Evolutionary conservation across 2,113 vertebrate species (phyloP).

Genomic region (Pogonocichla stellata): DNA sequence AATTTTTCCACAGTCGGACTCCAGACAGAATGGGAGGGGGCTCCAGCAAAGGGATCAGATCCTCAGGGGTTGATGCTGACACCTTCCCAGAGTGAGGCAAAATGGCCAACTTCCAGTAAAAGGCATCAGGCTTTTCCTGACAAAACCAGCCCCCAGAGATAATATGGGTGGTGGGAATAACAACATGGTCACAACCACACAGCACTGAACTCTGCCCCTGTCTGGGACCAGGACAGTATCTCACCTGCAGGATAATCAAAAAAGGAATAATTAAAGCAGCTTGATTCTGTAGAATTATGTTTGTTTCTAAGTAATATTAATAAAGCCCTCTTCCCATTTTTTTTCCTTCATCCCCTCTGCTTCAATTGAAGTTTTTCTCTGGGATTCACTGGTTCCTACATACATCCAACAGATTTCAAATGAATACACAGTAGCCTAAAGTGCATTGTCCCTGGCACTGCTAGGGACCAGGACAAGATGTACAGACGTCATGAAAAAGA

Average conservation of each 20-base stretch:
- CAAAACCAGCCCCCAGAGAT: accelerated
- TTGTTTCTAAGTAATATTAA: not conserved
- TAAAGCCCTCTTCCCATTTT: not conserved
- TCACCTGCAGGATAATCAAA: not conserved
- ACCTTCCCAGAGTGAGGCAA: not conserved
- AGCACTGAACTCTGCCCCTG: not conserved
- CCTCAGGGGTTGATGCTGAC: accelerated
- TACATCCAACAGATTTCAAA: not conserved
- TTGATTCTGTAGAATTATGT: not conserved
- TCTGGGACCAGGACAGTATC: not conserved
- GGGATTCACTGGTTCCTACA: not conserved
- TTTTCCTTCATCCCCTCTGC: not conserved
- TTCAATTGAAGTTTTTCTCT: not conserved
- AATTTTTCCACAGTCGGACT: not conserved
- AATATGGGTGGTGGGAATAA: not conserved
- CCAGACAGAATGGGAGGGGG: accelerated
- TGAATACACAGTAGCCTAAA: not conserved
- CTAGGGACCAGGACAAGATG: not conserved
- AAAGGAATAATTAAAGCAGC: not conserved
- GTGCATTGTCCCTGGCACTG: not conserved
- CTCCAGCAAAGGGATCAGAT: not conserved
- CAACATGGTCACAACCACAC: not conserved
- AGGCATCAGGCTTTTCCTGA: not conserved
- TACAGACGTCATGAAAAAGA: not conserved
- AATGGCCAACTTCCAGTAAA: not conserved